Evolutionary conservation across 2,797 vertebrate species (phyloP).

Genomic region (Enteromius anoplus): DNA sequence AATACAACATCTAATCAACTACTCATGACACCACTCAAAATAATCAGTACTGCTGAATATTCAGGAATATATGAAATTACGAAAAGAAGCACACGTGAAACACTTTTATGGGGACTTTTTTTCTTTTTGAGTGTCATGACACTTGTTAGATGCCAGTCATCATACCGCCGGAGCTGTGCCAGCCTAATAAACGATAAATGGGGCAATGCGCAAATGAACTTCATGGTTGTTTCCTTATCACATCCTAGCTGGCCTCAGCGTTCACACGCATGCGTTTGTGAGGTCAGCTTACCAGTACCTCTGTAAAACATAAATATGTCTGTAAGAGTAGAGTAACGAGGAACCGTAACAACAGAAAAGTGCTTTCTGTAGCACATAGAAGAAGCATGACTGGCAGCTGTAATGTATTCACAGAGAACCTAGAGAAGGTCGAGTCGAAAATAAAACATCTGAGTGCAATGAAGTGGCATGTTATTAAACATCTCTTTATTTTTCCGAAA

Average conservation of each 20-base stretch:
- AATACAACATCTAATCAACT: neutral
- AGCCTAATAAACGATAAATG: constrained; percentile 21
- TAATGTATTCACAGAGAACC: constrained; percentile 22
- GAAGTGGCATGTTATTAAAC: constrained; percentile 13
- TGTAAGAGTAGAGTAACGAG: neutral
- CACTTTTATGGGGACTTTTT: neutral
- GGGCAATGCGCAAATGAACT: neutral
- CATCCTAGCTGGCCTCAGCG: constrained; percentile 1
- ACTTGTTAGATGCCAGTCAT: constrained; percentile 18
- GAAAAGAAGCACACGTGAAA: neutral
- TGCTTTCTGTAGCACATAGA: neutral
- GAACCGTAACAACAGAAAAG: constrained; percentile 13
- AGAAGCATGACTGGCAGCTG: constrained; percentile 18
- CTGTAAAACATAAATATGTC: neutral
- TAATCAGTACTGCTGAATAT: neutral
- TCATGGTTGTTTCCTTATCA: constrained; percentile 33
- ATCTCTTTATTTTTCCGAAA: neutral
- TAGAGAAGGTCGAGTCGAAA: constrained; percentile 43
- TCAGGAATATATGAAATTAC: neutral
- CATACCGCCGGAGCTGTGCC: neutral
- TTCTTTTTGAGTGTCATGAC: neutral
- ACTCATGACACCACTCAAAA: neutral
- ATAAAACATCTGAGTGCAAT: constrained; percentile 17
- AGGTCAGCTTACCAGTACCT: constrained; percentile 1
- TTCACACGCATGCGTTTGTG: constrained; percentile 8